Percentiles rank a stretch among this genome's conserved stretches.
phyloP scores from a whole-genome alignment of 2,888 invertebrate genomes.

The Cabera pusaria region DNA sequence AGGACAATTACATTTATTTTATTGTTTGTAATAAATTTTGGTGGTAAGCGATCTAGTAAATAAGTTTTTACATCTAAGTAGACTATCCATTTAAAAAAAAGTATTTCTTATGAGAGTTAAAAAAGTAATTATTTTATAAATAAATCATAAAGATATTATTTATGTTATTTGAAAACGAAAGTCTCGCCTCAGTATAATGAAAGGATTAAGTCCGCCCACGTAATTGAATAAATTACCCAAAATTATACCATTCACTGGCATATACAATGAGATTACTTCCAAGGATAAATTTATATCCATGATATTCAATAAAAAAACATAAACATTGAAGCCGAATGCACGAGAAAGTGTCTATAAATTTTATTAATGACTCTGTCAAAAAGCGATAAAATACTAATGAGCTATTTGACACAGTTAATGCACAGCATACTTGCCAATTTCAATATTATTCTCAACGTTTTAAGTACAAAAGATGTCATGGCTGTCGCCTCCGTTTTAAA shows the following conservation, averaged over 20 bases:
- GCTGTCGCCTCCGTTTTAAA: constrained; percentile 40
- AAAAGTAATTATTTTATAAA: too few relatives aligned
- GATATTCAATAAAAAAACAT: constrained; percentile 23
- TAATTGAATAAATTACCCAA: constrained; percentile 30
- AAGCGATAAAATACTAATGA: constrained; percentile 32
- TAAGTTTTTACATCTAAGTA: too few relatives aligned
- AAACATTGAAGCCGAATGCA: constrained; percentile 21
- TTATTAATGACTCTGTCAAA: constrained; percentile 30
- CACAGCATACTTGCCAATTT: constrained; percentile 30
- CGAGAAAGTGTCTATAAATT: constrained; percentile 29
- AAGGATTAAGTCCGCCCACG: constrained; percentile 33
- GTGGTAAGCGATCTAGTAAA: too few relatives aligned
- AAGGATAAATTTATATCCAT: constrained; percentile 22
- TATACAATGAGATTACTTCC: constrained; percentile 21
- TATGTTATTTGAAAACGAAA: constrained; percentile 9
- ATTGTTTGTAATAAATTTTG: too few relatives aligned
- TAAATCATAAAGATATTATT: background rate
- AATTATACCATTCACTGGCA: constrained; percentile 27
- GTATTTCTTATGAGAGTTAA: too few relatives aligned
- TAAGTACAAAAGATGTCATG: constrained; percentile 28
- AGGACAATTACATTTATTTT: too few relatives aligned
- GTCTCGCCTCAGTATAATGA: constrained; percentile 18
- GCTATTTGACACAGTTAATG: constrained; percentile 33
- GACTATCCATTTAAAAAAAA: too few relatives aligned
- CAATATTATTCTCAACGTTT: constrained; percentile 28